A percentile compares a stretch with the other conserved stretches of the same genome.
phyloP scores from a whole-genome alignment of 2,888 invertebrate species.

The Bibio marci region DNA sequence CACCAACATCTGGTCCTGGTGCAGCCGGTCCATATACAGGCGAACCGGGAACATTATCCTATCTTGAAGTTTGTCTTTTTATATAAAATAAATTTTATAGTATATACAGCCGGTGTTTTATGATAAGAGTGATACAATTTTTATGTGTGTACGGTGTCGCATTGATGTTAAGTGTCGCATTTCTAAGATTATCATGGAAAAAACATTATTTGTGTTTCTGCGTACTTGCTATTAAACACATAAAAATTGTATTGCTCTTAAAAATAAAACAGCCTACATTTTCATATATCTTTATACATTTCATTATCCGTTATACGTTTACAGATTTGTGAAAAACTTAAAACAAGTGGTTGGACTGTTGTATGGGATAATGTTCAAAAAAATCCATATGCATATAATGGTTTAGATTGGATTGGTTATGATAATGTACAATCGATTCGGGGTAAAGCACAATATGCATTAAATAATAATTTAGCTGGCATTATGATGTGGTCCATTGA shows the following conservation, averaged over 20 bases:
- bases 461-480: conserved; percentile 32
- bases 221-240: no score
- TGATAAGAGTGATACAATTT: no score
- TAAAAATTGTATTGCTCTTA: no score
- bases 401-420: conserved; percentile 29
- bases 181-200: not conserved
- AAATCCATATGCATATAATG: conserved; percentile 24
- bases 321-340: conserved; percentile 26
- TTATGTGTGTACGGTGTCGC: no score
- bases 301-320: conserved; percentile 7
- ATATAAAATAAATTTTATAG: not conserved
- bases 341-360: conserved; percentile 18
- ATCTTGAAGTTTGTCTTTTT: conserved; percentile 35
- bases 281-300: no score
- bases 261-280: no score
- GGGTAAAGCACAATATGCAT: conserved; percentile 18
- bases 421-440: conserved; percentile 22
- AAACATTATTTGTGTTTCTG: not conserved
- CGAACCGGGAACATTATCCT: conserved; percentile 33
- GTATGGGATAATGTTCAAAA: conserved; percentile 18
- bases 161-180: no score
- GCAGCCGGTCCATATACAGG: conserved; percentile 31
- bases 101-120: no score
- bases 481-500: conserved; percentile 44
- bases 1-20: conserved; percentile 28